These are phyloP conservation scores for Emydocephalus ijimae DNA, from an alignment of 2,113 vertebrate genomes.

Conservation along the genomic window DNA sequence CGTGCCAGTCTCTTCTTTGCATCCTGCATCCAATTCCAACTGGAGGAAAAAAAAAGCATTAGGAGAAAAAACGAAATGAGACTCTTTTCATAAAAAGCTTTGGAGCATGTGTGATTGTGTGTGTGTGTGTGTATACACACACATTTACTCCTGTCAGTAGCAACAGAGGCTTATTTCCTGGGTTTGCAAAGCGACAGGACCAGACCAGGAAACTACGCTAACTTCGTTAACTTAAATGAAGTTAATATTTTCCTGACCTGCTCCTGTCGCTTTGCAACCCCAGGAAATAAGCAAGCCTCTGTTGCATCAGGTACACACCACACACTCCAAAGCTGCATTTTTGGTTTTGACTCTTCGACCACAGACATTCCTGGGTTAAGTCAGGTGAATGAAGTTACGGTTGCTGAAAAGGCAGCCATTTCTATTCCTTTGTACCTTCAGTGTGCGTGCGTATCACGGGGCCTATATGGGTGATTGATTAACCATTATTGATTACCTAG, in stretches of 20 bases:
- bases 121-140: not conserved
- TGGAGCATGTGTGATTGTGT: not conserved
- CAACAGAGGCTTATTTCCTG: no score
- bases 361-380: not conserved
- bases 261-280: no score
- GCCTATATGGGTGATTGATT: not conserved
- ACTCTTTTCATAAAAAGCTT: no score
- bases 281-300: not conserved
- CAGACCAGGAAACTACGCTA: no score
- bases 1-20: constrained; percentile 61
- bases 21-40: constrained; percentile 53
- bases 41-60: constrained; percentile 7
- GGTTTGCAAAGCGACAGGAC: no score
- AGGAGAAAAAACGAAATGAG: not conserved
- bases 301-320: not conserved
- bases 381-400: fast-evolving
- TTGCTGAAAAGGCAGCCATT: not conserved
- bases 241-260: not conserved
- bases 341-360: not conserved
- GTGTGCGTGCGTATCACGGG: not conserved
- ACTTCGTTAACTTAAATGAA: no score
- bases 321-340: not conserved
- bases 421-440: not conserved
- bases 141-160: not conserved
- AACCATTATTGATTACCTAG: not conserved